A percentile compares a stretch with the other conserved stretches of the same genome.
phyloP scores from a whole-genome alignment of 1,140 invertebrate species.

The Papilio helenus region DNA sequence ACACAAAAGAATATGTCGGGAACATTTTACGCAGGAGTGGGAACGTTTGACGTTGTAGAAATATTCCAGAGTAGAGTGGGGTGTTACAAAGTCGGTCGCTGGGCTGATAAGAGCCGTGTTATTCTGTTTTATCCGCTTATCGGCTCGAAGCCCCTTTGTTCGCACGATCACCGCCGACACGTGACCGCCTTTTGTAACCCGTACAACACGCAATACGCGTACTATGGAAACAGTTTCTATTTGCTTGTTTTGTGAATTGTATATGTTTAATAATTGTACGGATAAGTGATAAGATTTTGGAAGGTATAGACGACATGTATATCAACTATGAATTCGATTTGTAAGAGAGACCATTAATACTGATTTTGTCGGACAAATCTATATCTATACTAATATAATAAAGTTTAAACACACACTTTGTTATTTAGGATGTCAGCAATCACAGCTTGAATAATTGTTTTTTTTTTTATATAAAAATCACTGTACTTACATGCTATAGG shows the following conservation, averaged over 20 bases:
- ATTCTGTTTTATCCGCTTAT: constrained; percentile 38
- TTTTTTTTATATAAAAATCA: too few species aligned
- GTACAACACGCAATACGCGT: constrained; percentile 21
- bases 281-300: neutral
- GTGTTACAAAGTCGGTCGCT: constrained; percentile 19
- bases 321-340: too few species aligned
- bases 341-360: too few species aligned
- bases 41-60: neutral
- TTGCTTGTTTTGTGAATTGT: neutral
- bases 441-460: too few species aligned
- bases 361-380: neutral
- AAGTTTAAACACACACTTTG: too few species aligned
- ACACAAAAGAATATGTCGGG: neutral
- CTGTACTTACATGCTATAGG: too few species aligned
- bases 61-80: neutral
- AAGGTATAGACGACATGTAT: too few species aligned
- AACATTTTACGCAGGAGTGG: neutral
- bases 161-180: constrained; percentile 35
- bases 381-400: too few species aligned
- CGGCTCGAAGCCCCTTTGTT: constrained; percentile 36
- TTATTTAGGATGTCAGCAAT: too few species aligned
- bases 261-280: neutral
- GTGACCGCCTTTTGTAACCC: constrained; percentile 36
- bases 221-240: constrained; percentile 21
- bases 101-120: constrained; percentile 38